These are phyloP conservation scores for Cyprinodon tularosa DNA, from an alignment of 2,113 vertebrate genomes.

Conservation along the genomic window DNA sequence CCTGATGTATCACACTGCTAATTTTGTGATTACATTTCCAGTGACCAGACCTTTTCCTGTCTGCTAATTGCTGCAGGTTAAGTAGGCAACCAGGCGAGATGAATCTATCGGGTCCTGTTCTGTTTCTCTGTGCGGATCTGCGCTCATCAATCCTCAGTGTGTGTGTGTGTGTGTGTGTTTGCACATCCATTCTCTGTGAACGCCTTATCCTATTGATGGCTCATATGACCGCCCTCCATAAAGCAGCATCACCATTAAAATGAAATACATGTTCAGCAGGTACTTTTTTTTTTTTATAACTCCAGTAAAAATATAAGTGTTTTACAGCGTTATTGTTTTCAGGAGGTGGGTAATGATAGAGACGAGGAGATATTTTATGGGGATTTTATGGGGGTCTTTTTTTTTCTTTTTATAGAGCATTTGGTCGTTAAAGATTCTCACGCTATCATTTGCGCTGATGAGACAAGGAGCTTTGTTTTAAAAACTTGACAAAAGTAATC, in stretches of 20 bases:
- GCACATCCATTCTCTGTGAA: conserved; percentile 60
- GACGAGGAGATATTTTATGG: conserved; percentile 75
- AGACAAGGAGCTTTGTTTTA: not conserved
- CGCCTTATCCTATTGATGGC: conserved; percentile 70
- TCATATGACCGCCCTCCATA: conserved; percentile 75
- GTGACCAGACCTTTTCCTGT: conserved; percentile 77
- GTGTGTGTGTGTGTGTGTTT: conserved; percentile 46
- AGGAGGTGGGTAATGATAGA: conserved; percentile 67
- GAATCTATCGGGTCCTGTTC: conserved; percentile 64
- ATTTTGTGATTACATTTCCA: conserved; percentile 78
- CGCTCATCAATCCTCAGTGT: conserved; percentile 51
- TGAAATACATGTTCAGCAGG: conserved; percentile 67
- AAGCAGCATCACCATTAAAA: conserved; percentile 77
- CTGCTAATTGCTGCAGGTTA: conserved; percentile 74
- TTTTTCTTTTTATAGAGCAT: conserved; percentile 74
- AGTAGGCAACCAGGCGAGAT: conserved; percentile 62
- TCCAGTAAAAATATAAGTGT: conserved; percentile 77
- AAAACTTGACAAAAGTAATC: not conserved
- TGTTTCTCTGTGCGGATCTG: conserved; percentile 49
- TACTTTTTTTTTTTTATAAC: conserved; percentile 68
- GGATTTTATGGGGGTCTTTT: conserved; percentile 76
- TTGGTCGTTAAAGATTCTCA: conserved; percentile 73
- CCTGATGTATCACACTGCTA: conserved; percentile 69
- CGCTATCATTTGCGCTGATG: conserved; percentile 58
- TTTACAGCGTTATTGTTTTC: conserved; percentile 82